A percentile compares a stretch with the other conserved stretches of the same genome.
Conservation (phyloP, 2,113 vertebrate species). For the Charadrius vociferus region DNA sequence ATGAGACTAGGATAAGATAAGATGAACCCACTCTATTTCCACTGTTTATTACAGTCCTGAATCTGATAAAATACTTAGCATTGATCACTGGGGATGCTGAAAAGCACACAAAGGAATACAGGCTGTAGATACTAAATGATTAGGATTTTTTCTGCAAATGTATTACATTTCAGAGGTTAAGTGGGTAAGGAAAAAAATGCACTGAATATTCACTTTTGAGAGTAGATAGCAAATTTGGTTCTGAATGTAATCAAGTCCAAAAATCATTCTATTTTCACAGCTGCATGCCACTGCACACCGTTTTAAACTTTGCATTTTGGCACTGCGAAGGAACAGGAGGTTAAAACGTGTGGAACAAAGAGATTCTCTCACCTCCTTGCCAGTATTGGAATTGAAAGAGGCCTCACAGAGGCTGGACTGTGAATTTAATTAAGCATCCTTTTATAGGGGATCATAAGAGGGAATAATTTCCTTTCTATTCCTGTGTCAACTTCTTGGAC, state of each 20-base stretch:
- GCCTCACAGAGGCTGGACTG: not conserved
- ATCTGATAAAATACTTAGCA: constrained; percentile 57
- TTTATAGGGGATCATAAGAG: not conserved
- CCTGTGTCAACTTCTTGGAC: not conserved
- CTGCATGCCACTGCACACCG: constrained; percentile 27
- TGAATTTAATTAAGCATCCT: constrained; percentile 37
- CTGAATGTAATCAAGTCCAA: constrained; percentile 31
- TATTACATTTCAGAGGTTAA: constrained; percentile 69
- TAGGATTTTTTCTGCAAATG: constrained; percentile 38
- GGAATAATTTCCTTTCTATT: constrained; percentile 8
- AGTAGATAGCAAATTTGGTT: constrained; percentile 53
- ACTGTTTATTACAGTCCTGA: constrained; percentile 41
- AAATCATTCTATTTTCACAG: constrained; percentile 63
- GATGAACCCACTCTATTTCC: constrained; percentile 32
- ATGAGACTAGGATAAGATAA: constrained; percentile 34
- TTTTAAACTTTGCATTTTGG: constrained; percentile 46
- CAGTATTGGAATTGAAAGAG: not conserved
- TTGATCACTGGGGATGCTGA: constrained; percentile 32
- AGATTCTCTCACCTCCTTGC: constrained; percentile 21
- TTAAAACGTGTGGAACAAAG: constrained; percentile 1
- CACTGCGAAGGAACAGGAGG: constrained; percentile 12
- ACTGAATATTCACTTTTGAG: constrained; percentile 55
- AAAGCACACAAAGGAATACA: constrained; percentile 50
- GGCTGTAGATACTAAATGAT: constrained; percentile 36
- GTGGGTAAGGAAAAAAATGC: constrained; percentile 11